Base-by-base conservation (phyloP, 2,797 vertebrate species). In the Sebastes steindachneri region DNA sequence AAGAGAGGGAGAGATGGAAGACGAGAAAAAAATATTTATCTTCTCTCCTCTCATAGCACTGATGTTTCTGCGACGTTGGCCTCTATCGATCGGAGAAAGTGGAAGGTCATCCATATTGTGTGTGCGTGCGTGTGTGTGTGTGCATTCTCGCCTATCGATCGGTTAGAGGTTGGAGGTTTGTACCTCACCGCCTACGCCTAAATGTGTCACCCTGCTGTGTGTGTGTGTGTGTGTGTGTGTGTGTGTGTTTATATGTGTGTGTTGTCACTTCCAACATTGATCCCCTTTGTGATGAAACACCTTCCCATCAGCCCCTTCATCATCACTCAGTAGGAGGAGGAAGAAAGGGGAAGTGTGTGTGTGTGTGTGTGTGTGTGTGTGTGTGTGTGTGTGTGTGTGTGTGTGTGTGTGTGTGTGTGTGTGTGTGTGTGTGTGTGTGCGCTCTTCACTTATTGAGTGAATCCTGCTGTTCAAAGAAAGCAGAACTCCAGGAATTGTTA, bases 251-350 rank as follows among this genome's bases (percentile, higher is more conserved):
- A 35, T 45, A 41, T 10, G 68, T 85, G 86, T 83, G 78, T 85
- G 88, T 79, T 86, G 80, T 89, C 82, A 79, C 79, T 77, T 85
- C 31, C 41, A 88, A 64, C 82, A 93, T 92, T 74, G 92, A 93
- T 93, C 75, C 54, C 29, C 25, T 86, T 83, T 86, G 82, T 89
- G 85, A 91, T 92, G 88, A 90, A 93, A 89, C 90, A 89, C 88
- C 83, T 88, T 89, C 77, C 79, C 73, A 82, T 91, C 88, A 87
- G 59, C 73, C 73, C 77, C 76, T 86, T 89, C 88, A 89, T 91
- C 83, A 91, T 90, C 86, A 51, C 79, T 89, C 87, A 81, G 72
- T 45, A 67, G 76, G 35, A 69, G 64, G 67, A 73, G 37, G 60
- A 81, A 54, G 51, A 68, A 26, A 53, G 60, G 29, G 21, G 19